Conservation (phyloP, 2,113 vertebrate species). For the Syngnathus floridae region DNA sequence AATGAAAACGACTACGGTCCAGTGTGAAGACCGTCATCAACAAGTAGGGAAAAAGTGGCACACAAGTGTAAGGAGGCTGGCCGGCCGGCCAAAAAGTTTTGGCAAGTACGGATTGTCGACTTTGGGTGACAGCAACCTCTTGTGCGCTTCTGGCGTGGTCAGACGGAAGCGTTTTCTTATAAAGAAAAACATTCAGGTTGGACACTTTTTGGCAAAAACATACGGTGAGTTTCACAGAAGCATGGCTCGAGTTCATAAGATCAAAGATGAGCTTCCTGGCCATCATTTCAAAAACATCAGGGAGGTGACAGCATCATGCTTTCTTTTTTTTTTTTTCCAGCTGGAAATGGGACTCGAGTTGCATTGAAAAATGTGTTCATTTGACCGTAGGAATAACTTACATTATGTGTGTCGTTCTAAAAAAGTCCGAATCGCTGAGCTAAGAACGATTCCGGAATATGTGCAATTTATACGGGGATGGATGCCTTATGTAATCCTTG, state of each 20-base stretch:
- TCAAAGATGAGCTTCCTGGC: neutral
- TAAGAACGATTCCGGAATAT: neutral
- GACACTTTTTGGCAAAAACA: neutral
- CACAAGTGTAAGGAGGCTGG: neutral
- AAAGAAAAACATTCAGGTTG: neutral
- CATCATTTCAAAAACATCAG: neutral
- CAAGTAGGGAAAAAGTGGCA: neutral
- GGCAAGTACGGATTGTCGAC: neutral
- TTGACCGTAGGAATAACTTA: too few relatives aligned
- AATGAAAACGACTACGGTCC: neutral
- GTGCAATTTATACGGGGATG: neutral
- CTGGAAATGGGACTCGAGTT: neutral
- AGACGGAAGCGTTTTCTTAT: neutral
- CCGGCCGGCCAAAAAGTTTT: neutral
- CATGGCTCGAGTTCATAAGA: neutral
- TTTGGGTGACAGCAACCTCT: neutral
- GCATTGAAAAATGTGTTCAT: too few relatives aligned
- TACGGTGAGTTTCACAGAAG: neutral
- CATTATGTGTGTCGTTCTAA: too few relatives aligned
- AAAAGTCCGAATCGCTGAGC: neutral
- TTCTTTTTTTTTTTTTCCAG: neutral
- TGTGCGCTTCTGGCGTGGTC: neutral
- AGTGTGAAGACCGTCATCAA: neutral
- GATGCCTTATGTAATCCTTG: neutral
- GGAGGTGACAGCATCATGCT: neutral